Conservation (phyloP, 2,888 invertebrate genomes). For the Microdon myrmicae region DNA sequence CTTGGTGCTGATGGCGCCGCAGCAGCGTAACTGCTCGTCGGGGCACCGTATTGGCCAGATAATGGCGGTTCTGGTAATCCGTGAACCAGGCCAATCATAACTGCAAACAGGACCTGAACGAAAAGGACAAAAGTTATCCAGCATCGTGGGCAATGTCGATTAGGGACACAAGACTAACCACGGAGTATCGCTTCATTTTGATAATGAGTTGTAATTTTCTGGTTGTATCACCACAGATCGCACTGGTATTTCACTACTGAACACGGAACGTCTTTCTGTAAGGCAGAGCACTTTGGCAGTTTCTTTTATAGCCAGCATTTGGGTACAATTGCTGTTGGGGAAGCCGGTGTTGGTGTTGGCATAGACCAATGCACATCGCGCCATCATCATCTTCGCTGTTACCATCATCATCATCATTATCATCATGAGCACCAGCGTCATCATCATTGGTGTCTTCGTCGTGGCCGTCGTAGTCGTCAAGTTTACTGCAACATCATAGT, state of each 20-base stretch:
- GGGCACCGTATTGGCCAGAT: slow-evolving; percentile 60
- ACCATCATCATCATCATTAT: slow-evolving; percentile 41
- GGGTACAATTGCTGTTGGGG: slow-evolving; percentile 52
- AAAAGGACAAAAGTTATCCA: slow-evolving; percentile 18
- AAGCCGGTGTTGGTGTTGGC: slow-evolving; percentile 8
- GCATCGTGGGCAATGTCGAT: not conserved
- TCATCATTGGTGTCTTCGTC: not conserved
- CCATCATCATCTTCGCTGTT: slow-evolving; percentile 39
- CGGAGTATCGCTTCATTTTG: slow-evolving; percentile 64
- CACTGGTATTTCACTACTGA: slow-evolving; percentile 56
- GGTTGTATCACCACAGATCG: slow-evolving; percentile 40
- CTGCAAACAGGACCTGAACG: slow-evolving; percentile 54
- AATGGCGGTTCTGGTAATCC: slow-evolving; percentile 65
- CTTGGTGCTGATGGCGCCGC: slow-evolving; percentile 68
- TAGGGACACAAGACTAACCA: slow-evolving; percentile 56
- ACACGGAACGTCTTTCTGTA: slow-evolving; percentile 66
- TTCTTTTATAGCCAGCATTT: slow-evolving; percentile 62
- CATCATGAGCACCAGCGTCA: not conserved
- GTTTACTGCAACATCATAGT: slow-evolving; percentile 24
- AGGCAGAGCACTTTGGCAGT: slow-evolving; percentile 62
- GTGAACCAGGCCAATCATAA: slow-evolving; percentile 60
- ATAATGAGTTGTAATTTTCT: slow-evolving; percentile 46
- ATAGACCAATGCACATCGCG: slow-evolving; percentile 48
- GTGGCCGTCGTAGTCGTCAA: slow-evolving; percentile 18
- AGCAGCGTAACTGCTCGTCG: slow-evolving; percentile 60